These are phyloP conservation scores for Himalopsyche phryganea DNA, from an alignment of 1,140 invertebrate genomes.

Conservation along the genomic window DNA sequence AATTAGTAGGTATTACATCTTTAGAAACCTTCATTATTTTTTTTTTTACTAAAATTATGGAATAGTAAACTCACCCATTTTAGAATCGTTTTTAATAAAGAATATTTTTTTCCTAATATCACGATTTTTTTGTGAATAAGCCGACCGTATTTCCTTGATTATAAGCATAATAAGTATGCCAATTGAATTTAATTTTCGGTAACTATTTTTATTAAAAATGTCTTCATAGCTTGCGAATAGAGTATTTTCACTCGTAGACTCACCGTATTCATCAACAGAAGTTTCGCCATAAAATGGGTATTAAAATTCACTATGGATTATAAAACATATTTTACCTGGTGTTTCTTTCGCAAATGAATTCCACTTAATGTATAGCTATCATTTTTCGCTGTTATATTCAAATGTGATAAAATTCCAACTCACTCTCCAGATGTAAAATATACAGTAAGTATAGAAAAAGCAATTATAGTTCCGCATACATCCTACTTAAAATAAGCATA, in stretches of 20 bases:
- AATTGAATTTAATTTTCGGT: too few species aligned
- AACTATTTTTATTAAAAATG: too few species aligned
- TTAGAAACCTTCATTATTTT: too few species aligned
- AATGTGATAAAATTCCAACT: constrained; percentile 5
- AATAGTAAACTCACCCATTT: constrained; percentile 2
- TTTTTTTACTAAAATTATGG: not conserved
- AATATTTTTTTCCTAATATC: constrained; percentile 13
- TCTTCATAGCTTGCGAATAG: not conserved
- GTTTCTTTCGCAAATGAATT: constrained; percentile 23
- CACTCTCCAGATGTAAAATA: too few species aligned
- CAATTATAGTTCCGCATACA: too few species aligned
- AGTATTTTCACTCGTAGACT: constrained; percentile 18
- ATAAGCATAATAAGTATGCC: too few species aligned
- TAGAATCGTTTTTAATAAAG: constrained; percentile 13
- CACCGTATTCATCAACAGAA: constrained; percentile 17
- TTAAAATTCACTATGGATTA: constrained; percentile 30
- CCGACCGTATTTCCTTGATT: too few species aligned
- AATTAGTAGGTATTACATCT: too few species aligned
- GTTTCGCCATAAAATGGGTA: constrained; percentile 23
- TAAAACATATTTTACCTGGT: constrained; percentile 19
- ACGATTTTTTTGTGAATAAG: too few species aligned
- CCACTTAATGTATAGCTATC: constrained; percentile 19
- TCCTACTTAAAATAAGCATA: too few species aligned
- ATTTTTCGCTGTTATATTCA: constrained; percentile 20
- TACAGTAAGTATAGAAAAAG: too few species aligned